Conservation (phyloP, 64 coral and sea anemone genomes). For the Dendrophyllia cribrosa region DNA sequence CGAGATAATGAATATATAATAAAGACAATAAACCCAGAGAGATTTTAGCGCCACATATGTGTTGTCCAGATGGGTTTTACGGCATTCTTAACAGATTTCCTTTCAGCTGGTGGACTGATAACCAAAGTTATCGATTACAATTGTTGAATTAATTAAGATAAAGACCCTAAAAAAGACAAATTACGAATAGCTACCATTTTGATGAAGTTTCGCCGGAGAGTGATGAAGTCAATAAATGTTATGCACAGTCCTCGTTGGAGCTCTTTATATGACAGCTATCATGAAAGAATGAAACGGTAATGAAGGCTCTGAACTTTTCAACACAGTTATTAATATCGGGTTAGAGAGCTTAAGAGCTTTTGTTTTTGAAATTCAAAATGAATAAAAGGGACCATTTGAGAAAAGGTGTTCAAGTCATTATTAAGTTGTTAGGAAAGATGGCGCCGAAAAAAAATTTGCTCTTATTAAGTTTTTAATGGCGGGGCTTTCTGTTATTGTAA, state of each 20-base stretch:
- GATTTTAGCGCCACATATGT: neutral
- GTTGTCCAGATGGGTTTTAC: slow-evolving; percentile 3
- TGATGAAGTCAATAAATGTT: neutral
- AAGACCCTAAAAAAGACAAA: neutral
- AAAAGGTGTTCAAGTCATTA: slow-evolving; percentile 3
- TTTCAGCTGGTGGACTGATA: neutral
- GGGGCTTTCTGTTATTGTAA: slow-evolving; percentile 16
- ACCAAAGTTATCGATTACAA: neutral
- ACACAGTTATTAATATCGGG: neutral
- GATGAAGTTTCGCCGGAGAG: no score
- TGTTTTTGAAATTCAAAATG: slow-evolving; percentile 36
- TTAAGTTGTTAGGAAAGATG: neutral
- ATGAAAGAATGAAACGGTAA: neutral
- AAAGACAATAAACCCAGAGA: neutral
- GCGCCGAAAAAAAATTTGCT: neutral
- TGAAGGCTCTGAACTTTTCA: slow-evolving; percentile 21
- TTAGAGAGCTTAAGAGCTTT: neutral
- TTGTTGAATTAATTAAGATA: neutral
- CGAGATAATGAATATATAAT: neutral
- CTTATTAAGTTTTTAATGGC: slow-evolving; percentile 32
- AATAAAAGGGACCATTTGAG: neutral
- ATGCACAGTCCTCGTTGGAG: neutral
- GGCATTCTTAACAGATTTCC: neutral
- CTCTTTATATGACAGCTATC: neutral
- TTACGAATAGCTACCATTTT: slow-evolving; percentile 9